Percentiles rank a stretch among this genome's conserved stretches.
Conservation (phyloP, 2,888 invertebrate genomes). For the Leucophenga maculata region DNA sequence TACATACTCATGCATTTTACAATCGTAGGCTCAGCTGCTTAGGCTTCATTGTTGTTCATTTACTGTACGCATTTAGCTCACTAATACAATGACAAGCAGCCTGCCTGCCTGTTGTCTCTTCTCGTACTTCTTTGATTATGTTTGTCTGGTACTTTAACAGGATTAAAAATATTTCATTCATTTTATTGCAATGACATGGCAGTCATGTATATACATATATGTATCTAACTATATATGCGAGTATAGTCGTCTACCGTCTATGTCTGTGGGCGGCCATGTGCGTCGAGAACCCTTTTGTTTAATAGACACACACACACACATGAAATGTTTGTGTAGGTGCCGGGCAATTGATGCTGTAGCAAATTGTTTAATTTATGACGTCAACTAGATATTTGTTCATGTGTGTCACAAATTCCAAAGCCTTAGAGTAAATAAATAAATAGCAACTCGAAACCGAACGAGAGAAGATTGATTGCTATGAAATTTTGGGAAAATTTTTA, state of each 20-base stretch:
- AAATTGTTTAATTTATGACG: constrained; percentile 24
- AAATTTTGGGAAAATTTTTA: too few relatives aligned
- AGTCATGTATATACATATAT: constrained; percentile 3
- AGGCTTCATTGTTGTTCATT: constrained; percentile 59
- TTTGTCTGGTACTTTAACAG: constrained; percentile 59
- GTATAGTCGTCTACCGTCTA: background rate
- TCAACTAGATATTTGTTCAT: constrained; percentile 4
- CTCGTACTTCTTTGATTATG: constrained; percentile 22
- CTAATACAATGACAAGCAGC: constrained; percentile 42
- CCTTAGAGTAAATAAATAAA: constrained; percentile 3
- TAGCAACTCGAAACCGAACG: too few relatives aligned
- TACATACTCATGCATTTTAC: constrained; percentile 14
- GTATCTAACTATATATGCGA: background rate
- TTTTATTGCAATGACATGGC: constrained; percentile 43
- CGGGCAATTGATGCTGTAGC: background rate
- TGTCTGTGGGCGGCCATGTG: constrained; percentile 1
- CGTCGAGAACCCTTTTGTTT: constrained; percentile 17
- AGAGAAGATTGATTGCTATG: too few relatives aligned
- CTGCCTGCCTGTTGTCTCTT: background rate
- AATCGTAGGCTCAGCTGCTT: constrained; percentile 42
- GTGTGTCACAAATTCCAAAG: background rate
- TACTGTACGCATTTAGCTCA: constrained; percentile 62
- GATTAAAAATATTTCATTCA: constrained; percentile 66
- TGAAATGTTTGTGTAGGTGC: background rate
- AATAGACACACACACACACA: background rate